A percentile compares a stretch with the other conserved stretches of the same genome.
phyloP scores from a whole-genome alignment of 1,140 invertebrate species.

The Hycleus cichorii region DNA sequence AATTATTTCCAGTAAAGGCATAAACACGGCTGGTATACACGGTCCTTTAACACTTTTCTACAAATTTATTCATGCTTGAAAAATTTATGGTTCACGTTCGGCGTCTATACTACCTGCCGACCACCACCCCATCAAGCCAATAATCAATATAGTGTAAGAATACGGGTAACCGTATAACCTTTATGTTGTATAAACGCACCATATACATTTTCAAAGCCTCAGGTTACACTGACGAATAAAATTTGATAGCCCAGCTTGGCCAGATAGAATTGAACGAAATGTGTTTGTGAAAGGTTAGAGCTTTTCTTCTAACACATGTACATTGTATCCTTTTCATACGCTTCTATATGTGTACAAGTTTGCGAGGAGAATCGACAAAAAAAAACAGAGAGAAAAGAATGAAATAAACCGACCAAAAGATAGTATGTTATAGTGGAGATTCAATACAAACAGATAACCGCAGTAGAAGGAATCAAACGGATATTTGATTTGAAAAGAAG shows the following conservation, averaged over 20 bases:
- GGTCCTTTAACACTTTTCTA: slow-evolving; percentile 12
- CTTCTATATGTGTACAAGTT: too few relatives aligned
- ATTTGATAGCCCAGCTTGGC: slow-evolving; percentile 15
- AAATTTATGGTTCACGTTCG: slow-evolving; percentile 13
- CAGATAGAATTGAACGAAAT: slow-evolving; percentile 17
- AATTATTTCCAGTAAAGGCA: not conserved
- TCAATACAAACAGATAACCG: slow-evolving; percentile 2
- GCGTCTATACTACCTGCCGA: not conserved
- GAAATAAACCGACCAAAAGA: slow-evolving; percentile 6
- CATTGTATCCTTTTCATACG: not conserved
- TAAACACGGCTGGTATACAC: slow-evolving; percentile 10
- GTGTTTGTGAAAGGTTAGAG: slow-evolving; percentile 14
- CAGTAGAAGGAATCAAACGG: not conserved
- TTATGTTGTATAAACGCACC: slow-evolving; percentile 1
- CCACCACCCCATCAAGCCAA: not conserved
- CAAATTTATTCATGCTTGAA: slow-evolving; percentile 15
- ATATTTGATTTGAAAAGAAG: slow-evolving; percentile 10
- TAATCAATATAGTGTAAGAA: slow-evolving; percentile 14
- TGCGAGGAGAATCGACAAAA: too few relatives aligned
- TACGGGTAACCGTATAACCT: not conserved
- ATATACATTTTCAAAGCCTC: slow-evolving; percentile 11
- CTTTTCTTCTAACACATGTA: slow-evolving; percentile 10
- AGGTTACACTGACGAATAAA: slow-evolving; percentile 19
- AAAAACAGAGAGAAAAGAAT: too few relatives aligned
- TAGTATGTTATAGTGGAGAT: slow-evolving; percentile 3